Evolutionary conservation across 2,113 vertebrate genomes (phyloP), one percentile per base, ranked within the genome.

Genomic region (Macaca nemestrina): DNA sequence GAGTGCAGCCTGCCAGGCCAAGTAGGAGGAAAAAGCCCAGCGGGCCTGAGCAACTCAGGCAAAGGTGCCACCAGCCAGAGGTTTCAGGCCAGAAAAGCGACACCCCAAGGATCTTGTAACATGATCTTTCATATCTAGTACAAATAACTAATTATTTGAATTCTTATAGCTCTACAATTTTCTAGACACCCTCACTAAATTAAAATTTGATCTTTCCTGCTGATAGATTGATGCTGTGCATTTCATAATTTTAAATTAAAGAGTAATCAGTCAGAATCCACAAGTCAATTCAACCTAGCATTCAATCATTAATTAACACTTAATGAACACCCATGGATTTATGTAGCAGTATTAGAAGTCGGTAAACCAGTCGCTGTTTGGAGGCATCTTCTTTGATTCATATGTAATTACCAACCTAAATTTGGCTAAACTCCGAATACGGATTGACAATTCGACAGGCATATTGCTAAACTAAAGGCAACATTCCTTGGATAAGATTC

Each of bases 221-320:
- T 97, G 93, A 95, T 25, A 64, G 84, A 88, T 32, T 97, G 78
- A 92, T 93, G 55, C 83, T 81, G 14, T 88, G 45, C 5, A 76
- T 48, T 70, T 97, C 64, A 67, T 78, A 93, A 97, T 90, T 93
- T 95, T 73, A 90, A 95, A 94, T 12, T 76, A 35, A 96, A 88
- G 52, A 83, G 6, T 83, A 88, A 94, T 78, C 35, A 79, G 38
- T 75, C 68, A 89, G 75, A 87, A 84, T 90, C 52, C 16, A 45
- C 75, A 93, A 92, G 40, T 89, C 70, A 96, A 81, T 94, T 94
- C 57, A 55, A 57, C 20, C 50, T 64, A 97, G 48, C 81, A 78
- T 72, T 61, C 14, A 45, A 59, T 67, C 45, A 80, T 92, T 90
- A 90, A 95, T 96, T 96, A 95, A 82, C 35, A 25, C 78, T 91